Conservation (phyloP, 2,113 vertebrate genomes). For the Equus quagga region DNA sequence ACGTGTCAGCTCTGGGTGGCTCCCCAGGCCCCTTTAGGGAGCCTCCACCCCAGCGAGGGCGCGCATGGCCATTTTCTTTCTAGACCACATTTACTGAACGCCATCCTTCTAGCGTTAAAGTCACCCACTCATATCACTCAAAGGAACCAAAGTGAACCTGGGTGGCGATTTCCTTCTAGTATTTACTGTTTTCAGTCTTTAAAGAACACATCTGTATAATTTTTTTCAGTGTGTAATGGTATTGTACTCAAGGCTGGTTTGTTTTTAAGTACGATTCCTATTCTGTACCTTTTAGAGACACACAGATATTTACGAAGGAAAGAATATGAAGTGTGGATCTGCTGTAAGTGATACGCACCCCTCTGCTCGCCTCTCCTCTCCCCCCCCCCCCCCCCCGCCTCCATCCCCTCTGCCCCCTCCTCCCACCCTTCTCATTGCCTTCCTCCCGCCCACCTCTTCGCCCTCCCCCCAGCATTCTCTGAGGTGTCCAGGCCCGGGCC, state of each 20-base stretch:
- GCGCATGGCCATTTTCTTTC: not conserved
- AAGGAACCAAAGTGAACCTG: not conserved
- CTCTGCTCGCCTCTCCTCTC: not conserved
- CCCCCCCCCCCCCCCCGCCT: not conserved
- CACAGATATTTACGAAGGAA: not conserved
- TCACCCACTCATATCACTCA: not conserved
- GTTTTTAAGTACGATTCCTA: not conserved
- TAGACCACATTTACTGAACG: not conserved
- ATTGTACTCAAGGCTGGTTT: not conserved
- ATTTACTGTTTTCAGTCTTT: not conserved
- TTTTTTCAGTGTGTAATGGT: not conserved
- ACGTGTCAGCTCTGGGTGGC: accelerated
- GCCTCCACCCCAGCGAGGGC: not conserved
- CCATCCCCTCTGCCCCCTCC: not conserved
- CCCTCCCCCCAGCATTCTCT: not conserved
- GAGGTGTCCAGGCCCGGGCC: not conserved
- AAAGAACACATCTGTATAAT: not conserved
- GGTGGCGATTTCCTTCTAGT: not conserved
- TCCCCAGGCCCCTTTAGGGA: not conserved
- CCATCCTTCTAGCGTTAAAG: too few species aligned
- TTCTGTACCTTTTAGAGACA: not conserved
- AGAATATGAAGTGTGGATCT: not conserved
- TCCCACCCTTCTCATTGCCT: not conserved
- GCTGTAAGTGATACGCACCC: not conserved
- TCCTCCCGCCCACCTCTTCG: not conserved